Evolutionary conservation across 2,113 vertebrate genomes (phyloP).

Genomic region (Dipodomys stephensi): DNA sequence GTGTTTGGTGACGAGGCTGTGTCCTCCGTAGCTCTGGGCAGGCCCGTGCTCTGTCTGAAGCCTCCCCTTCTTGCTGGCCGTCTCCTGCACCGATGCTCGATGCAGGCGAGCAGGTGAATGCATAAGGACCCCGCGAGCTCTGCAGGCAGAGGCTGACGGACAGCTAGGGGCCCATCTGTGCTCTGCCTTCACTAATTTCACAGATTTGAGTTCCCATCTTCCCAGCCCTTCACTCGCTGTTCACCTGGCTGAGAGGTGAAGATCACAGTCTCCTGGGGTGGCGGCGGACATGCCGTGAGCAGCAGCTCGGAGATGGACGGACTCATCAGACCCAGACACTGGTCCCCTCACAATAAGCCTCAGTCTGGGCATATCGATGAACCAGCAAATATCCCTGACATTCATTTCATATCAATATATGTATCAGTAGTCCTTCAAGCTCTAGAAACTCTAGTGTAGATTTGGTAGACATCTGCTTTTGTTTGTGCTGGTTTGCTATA

Average conservation of each 20-base stretch:
- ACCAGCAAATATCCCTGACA: rapidly evolving
- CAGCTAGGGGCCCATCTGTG: rapidly evolving
- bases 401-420: background rate
- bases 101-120: too few species aligned
- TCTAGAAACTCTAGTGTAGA: rapidly evolving
- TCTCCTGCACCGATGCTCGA: too few species aligned
- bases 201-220: too few species aligned
- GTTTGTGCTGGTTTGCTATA: rapidly evolving
- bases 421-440: background rate
- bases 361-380: rapidly evolving
- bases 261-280: background rate
- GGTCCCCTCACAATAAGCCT: background rate
- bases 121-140: rapidly evolving
- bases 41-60: background rate
- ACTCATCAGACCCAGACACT: background rate
- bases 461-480: background rate
- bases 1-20: background rate
- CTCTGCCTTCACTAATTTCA: background rate
- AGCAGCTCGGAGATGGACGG: background rate
- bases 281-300: too few species aligned
- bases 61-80: background rate
- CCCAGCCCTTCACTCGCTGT: background rate
- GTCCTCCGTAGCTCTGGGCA: background rate
- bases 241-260: background rate
- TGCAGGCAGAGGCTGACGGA: too few species aligned